Evolutionary conservation across 2,888 invertebrate species (phyloP), one percentile per base, ranked within the genome.

Genomic region (Trichacis sp.): DNA sequence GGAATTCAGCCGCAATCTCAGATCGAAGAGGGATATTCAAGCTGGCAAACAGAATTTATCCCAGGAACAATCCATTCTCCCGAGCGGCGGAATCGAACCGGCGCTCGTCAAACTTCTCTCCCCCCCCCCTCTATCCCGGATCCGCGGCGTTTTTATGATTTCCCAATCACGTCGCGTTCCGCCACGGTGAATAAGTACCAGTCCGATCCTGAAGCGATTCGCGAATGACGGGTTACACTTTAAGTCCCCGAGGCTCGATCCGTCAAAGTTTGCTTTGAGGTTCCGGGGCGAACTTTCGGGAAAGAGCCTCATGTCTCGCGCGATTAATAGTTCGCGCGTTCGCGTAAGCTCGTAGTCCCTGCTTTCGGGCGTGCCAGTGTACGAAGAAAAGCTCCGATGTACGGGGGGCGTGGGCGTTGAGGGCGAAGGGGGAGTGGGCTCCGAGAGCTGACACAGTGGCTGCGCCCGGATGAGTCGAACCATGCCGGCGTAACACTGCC

Each of bases 401-500:
- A 14, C 42, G 45, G 48, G 61, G n/a, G n/a, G n/a, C 43, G 52
- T 49, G 66, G 61, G 60, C 56, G 64, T 68, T 61, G 64, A 33
- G 52, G 52, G 63, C 60, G 59, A 58, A 64, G 65, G 60, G 64
- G 59, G 64, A 60, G 64, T 40, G 59, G 43, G n/a, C n/a, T 56
- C 58, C 56, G 64, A 64, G 71, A 65, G 60, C 69, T 73, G 75
- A 75, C 73, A 74, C 64, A 72, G 65, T 73, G 61, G 70, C 69
- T 73, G 71, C 73, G 70, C 49, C 55, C 53, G 65, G 57, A 70
- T 70, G 73, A 73, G 74, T 73, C 68, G 72, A 80, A 76, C 74
- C 77, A 77, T 62, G 73, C 73, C 71, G 73, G 74, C 78, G 80
- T 80, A 80, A 81, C 81, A 80, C 75, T 77, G 77, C 74, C 78